phyloP scores from a whole-genome alignment of 2,113 vertebrate genomes.

The Eurypyga helias region DNA sequence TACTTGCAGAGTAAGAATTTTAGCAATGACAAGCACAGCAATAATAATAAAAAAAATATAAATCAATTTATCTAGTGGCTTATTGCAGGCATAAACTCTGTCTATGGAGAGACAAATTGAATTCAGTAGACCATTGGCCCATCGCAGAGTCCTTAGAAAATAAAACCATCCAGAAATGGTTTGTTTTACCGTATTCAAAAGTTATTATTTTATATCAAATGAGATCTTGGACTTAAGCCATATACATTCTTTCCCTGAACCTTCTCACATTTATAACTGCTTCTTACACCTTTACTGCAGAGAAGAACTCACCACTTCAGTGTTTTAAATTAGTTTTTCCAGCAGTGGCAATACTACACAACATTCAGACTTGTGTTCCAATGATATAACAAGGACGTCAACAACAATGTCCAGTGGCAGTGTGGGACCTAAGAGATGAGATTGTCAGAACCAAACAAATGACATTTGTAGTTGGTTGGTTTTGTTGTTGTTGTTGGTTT shows the following conservation, averaged over 20 bases:
- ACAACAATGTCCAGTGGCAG: neutral
- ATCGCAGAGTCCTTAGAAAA: neutral
- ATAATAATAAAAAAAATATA: neutral
- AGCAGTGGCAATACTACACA: neutral
- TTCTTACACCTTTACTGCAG: neutral
- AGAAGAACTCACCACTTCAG: neutral
- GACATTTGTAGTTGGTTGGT: neutral
- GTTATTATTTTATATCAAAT: neutral
- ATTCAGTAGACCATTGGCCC: neutral
- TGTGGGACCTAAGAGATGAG: neutral
- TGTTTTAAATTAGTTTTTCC: neutral
- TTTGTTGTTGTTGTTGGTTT: too few species aligned
- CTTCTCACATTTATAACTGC: neutral
- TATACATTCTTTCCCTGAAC: neutral
- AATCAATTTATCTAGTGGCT: neutral
- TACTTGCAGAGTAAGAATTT: neutral
- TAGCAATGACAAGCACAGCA: neutral
- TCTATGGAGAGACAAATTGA: neutral
- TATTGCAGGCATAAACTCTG: neutral
- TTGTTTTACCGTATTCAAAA: neutral
- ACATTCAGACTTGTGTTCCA: neutral
- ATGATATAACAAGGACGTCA: neutral
- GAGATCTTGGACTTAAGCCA: neutral
- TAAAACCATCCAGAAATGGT: neutral
- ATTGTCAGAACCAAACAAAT: slow-evolving; percentile 28